These are phyloP conservation scores for Andricus curvator DNA, from an alignment of 2,888 invertebrate genomes.

Conservation along the genomic window DNA sequence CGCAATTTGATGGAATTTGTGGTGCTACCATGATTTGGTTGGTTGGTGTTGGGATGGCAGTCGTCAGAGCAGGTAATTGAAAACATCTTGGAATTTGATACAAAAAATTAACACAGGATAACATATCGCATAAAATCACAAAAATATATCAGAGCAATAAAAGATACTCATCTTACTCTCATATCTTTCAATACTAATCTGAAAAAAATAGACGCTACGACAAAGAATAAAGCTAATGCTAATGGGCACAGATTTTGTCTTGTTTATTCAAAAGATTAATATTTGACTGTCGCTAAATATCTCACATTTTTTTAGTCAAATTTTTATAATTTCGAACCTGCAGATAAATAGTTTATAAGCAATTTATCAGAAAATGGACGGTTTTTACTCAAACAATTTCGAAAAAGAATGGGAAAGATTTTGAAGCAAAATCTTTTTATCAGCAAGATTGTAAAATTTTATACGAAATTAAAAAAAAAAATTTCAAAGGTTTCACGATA, in stretches of 20 bases:
- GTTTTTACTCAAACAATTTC: too few relatives aligned
- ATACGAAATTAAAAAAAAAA: too few relatives aligned
- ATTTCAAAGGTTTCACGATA: too few relatives aligned
- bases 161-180: background rate
- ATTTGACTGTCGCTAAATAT: background rate
- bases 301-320: background rate
- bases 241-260: background rate
- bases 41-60: constrained; percentile 77
- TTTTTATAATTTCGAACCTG: too few relatives aligned
- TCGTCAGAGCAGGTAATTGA: constrained; percentile 77
- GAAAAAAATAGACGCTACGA: background rate
- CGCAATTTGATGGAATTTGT: constrained; percentile 74
- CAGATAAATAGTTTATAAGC: too few relatives aligned
- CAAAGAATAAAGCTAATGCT: background rate
- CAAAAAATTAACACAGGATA: background rate
- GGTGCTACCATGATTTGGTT: constrained; percentile 74
- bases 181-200: background rate
- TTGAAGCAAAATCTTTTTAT: too few relatives aligned
- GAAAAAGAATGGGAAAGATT: too few relatives aligned
- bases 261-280: background rate
- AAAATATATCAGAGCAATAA: background rate
- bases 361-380: too few relatives aligned
- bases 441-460: too few relatives aligned
- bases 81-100: constrained; percentile 35
- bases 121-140: background rate